A percentile compares a stretch with the other conserved stretches of the same genome.
Evolutionary conservation across 2,888 invertebrate genomes (phyloP).

Genomic region (Rotaria socialis): DNA sequence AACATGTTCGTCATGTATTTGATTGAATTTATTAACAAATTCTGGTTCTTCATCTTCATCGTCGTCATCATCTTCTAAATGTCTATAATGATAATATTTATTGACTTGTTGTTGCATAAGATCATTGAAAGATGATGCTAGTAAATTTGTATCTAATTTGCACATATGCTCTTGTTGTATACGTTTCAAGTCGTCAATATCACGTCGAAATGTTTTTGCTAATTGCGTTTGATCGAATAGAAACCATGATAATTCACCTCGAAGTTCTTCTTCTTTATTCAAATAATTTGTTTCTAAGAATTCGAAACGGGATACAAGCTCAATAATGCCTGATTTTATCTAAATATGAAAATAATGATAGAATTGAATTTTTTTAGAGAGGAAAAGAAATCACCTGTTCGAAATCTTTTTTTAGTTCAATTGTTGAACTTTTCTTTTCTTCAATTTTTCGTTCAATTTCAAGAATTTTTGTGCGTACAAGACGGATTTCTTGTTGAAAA

Average conservation of each 20-base stretch:
- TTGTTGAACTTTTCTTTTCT: not conserved
- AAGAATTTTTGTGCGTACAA: not conserved
- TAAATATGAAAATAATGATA: not conserved
- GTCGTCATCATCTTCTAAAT: not conserved
- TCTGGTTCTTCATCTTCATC: not conserved
- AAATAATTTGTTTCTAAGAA: not conserved
- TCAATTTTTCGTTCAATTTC: constrained; percentile 10
- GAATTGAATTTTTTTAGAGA: not conserved
- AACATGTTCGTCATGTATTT: not conserved
- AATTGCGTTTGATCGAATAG: not conserved
- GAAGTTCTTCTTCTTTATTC: not conserved
- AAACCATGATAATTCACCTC: not conserved
- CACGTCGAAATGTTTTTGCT: constrained; percentile 3
- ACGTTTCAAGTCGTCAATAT: not conserved
- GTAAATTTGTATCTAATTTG: not conserved
- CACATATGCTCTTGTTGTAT: not conserved
- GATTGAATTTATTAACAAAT: not conserved
- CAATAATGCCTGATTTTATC: not conserved
- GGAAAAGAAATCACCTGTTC: not conserved
- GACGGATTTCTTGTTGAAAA: constrained; percentile 10
- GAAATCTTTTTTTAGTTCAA: not conserved
- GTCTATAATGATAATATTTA: constrained; percentile 29
- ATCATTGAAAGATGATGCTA: not conserved
- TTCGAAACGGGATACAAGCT: not conserved
- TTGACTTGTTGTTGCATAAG: constrained; percentile 11